Percentiles rank a stretch among this genome's conserved stretches.
Evolutionary conservation across 1,140 invertebrate species (phyloP).

Genomic region (Liolophura sinensis): DNA sequence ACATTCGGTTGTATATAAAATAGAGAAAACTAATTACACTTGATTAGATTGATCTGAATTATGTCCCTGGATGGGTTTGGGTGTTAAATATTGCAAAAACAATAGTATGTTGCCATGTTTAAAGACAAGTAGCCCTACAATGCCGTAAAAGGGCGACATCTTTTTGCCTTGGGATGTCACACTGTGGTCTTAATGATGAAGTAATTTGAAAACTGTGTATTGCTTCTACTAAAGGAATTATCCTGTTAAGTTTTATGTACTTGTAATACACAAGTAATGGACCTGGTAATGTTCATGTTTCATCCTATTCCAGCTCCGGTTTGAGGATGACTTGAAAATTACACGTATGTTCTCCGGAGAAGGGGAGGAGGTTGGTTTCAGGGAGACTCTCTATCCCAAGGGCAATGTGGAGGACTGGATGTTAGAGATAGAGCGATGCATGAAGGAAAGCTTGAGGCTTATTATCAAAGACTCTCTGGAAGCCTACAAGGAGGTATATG

Average conservation of each 20-base stretch:
- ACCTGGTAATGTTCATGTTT: background rate
- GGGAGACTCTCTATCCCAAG: conserved; percentile 55
- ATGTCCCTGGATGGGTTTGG: too few relatives aligned
- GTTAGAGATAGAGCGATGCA: conserved; percentile 55
- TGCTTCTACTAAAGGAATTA: too few relatives aligned
- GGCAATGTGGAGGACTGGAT: conserved; percentile 62
- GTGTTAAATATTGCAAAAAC: too few relatives aligned
- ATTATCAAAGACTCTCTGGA: conserved; percentile 54
- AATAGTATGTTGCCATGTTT: too few relatives aligned
- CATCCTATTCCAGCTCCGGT: conserved; percentile 47
- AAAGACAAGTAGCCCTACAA: too few relatives aligned
- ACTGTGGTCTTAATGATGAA: too few relatives aligned
- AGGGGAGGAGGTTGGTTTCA: conserved; percentile 58
- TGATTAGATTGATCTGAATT: too few relatives aligned
- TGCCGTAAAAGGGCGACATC: too few relatives aligned
- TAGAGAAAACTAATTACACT: too few relatives aligned
- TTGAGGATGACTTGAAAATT: conserved; percentile 60
- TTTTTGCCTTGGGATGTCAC: too few relatives aligned
- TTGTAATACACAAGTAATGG: background rate
- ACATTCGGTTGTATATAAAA: too few relatives aligned
- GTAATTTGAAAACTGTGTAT: too few relatives aligned
- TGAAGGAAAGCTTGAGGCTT: conserved; percentile 55
- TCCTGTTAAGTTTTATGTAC: background rate
- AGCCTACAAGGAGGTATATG: conserved; percentile 50
- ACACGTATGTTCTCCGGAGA: conserved; percentile 59